These are phyloP conservation scores for Digitonthophagus gazella DNA, from an alignment of 2,888 invertebrate genomes.

Conservation along the genomic window DNA sequence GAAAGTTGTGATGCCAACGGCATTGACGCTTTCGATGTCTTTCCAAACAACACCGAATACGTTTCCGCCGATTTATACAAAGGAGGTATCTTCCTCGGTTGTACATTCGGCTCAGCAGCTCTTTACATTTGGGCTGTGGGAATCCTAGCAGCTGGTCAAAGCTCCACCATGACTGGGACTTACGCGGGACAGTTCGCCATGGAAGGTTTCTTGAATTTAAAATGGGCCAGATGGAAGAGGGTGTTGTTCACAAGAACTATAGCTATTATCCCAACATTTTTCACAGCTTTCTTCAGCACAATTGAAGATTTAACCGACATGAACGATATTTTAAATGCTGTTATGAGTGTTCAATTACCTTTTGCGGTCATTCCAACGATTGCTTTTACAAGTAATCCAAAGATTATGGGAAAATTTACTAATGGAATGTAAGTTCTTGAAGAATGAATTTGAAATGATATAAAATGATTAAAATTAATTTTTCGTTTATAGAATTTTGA, in stretches of 20 bases:
- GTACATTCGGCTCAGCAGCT: slow-evolving; percentile 69
- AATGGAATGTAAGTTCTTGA: slow-evolving; percentile 66
- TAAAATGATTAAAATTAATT: slow-evolving; percentile 14
- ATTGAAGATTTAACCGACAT: slow-evolving; percentile 69
- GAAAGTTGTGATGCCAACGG: slow-evolving; percentile 33
- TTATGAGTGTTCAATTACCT: slow-evolving; percentile 85
- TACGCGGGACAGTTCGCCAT: slow-evolving; percentile 86
- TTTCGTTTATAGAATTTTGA: slow-evolving; percentile 60
- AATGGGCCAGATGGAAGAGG: slow-evolving; percentile 84
- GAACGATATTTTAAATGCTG: slow-evolving; percentile 82
- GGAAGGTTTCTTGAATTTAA: slow-evolving; percentile 84
- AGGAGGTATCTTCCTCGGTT: slow-evolving; percentile 72
- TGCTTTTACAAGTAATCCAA: slow-evolving; percentile 74
- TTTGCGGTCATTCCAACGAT: slow-evolving; percentile 83
- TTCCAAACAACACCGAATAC: slow-evolving; percentile 50
- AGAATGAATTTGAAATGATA: not conserved
- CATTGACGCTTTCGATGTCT: slow-evolving; percentile 40
- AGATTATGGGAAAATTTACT: slow-evolving; percentile 80
- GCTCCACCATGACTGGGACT: slow-evolving; percentile 78
- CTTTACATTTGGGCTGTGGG: slow-evolving; percentile 84
- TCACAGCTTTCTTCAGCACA: slow-evolving; percentile 64
- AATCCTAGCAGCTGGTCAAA: slow-evolving; percentile 76
- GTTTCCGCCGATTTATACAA: slow-evolving; percentile 69
- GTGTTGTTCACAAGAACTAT: slow-evolving; percentile 77
- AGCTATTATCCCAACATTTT: slow-evolving; percentile 73